These are phyloP conservation scores for Diceros bicornis DNA, from an alignment of 2,797 vertebrate species.

Conservation along the genomic window DNA sequence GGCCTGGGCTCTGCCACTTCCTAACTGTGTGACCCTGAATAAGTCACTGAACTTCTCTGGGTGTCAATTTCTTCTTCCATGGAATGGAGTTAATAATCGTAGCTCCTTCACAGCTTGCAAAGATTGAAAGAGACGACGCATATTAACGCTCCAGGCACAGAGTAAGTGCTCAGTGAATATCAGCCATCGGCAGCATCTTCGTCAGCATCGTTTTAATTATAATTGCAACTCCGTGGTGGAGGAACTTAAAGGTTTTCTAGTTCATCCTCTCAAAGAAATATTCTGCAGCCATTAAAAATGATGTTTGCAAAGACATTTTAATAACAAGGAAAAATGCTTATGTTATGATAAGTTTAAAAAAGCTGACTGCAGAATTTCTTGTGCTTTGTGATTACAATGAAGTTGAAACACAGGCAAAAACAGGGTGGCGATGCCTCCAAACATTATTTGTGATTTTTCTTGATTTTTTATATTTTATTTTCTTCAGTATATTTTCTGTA, in stretches of 20 bases:
- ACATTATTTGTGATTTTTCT: background rate
- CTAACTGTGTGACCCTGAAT: background rate
- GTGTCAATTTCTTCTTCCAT: background rate
- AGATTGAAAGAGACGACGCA: background rate
- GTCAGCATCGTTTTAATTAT: background rate
- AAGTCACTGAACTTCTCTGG: background rate
- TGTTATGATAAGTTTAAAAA: background rate
- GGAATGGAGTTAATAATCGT: background rate
- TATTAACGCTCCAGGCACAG: background rate
- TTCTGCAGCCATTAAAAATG: conserved; percentile 18
- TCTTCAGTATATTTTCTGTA: conserved; percentile 25
- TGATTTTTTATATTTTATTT: background rate
- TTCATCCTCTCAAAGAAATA: conserved; percentile 7
- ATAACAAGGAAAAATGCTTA: background rate
- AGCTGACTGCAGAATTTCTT: background rate
- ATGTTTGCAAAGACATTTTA: conserved; percentile 33
- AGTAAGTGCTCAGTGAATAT: background rate
- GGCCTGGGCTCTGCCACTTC: background rate
- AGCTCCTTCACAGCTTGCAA: background rate
- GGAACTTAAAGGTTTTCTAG: background rate
- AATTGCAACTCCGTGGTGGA: background rate
- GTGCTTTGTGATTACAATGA: background rate
- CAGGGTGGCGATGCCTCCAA: background rate
- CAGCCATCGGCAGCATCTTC: background rate
- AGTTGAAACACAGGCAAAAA: background rate